A percentile compares a stretch with the other conserved stretches of the same genome.
These are phyloP conservation scores for Elmis aenea DNA, from an alignment of 2,888 invertebrate genomes.

Conservation along the genomic window DNA sequence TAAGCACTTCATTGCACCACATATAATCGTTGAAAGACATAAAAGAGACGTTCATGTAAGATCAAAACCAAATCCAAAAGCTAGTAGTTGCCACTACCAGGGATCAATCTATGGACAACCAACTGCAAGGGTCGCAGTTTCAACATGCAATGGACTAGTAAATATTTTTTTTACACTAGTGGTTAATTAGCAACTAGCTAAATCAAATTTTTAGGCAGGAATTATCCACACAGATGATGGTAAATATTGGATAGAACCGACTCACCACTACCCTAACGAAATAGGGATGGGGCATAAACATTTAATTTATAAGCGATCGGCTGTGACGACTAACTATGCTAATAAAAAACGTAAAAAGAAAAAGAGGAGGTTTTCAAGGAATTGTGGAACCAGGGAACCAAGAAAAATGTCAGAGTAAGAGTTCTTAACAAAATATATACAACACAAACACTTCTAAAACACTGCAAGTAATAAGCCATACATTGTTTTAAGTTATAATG, in stretches of 20 bases:
- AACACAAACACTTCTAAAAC: not conserved
- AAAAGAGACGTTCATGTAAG: conserved; percentile 52
- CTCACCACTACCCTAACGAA: conserved; percentile 49
- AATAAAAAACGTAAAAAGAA: conserved; percentile 48
- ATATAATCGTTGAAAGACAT: conserved; percentile 68
- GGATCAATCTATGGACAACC: conserved; percentile 68
- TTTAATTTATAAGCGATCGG: conserved; percentile 63
- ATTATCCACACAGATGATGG: conserved; percentile 60
- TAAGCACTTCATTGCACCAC: conserved; percentile 62
- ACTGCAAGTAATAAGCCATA: no score
- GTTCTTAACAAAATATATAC: conserved; percentile 1
- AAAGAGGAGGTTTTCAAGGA: conserved; percentile 49
- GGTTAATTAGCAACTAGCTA: no score
- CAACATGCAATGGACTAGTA: conserved; percentile 80
- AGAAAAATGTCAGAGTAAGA: conserved; percentile 48
- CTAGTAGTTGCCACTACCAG: conserved; percentile 70
- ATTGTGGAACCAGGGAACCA: conserved; percentile 55
- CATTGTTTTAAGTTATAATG: no score
- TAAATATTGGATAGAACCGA: conserved; percentile 70
- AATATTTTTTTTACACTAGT: conserved; percentile 48
- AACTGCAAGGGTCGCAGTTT: conserved; percentile 68
- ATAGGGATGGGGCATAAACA: conserved; percentile 56
- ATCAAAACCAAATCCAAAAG: conserved; percentile 47
- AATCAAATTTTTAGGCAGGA: conserved; percentile 68
- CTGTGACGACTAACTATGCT: conserved; percentile 47